These are phyloP conservation scores for Ostrea denselamellosa DNA, from an alignment of 1,140 invertebrate species.

Conservation along the genomic window DNA sequence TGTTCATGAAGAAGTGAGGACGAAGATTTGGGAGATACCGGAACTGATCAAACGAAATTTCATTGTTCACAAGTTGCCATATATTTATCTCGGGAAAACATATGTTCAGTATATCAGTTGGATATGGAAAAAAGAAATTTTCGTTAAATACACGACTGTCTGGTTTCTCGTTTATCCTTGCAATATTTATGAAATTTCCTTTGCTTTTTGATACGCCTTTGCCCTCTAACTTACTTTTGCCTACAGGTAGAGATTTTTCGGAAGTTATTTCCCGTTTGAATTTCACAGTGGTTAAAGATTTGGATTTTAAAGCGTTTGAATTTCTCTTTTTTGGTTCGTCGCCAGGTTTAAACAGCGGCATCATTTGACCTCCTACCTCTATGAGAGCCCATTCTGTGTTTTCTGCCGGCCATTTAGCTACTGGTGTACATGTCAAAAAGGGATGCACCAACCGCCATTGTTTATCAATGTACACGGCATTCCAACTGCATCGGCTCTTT, in stretches of 20 bases:
- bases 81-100: neutral
- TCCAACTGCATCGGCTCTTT: conserved; percentile 85
- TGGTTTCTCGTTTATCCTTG: neutral
- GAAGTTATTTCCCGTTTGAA: neutral
- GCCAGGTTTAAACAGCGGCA: neutral
- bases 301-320: neutral
- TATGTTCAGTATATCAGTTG: neutral
- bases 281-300: neutral
- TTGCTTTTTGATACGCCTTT: neutral
- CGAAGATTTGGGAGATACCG: conserved; percentile 10
- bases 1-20: neutral
- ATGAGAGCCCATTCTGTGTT: neutral
- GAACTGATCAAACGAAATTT: neutral
- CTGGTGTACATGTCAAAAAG: conserved; percentile 46
- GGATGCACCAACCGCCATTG: conserved; percentile 61
- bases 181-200: neutral
- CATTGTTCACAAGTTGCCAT: neutral
- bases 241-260: neutral
- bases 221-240: neutral
- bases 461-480: conserved; percentile 60
- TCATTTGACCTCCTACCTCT: neutral
- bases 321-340: conserved; percentile 6
- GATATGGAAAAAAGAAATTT: conserved; percentile 3
- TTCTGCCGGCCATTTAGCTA: neutral
- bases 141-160: neutral